Evolutionary conservation across 1,140 invertebrate genomes (phyloP).

Genomic region (Platyura marginata): DNA sequence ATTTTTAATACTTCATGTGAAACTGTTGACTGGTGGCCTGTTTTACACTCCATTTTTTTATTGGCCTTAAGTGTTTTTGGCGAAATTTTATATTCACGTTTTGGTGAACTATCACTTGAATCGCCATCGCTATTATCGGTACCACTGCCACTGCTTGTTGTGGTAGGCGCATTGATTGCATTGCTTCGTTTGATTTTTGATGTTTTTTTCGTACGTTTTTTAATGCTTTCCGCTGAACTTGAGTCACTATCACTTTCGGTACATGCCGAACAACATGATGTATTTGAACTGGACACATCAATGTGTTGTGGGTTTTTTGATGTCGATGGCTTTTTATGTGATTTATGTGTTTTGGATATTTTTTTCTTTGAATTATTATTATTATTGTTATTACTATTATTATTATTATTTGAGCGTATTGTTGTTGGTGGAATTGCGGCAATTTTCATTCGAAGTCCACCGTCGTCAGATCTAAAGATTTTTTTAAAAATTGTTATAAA

Average conservation of each 20-base stretch:
- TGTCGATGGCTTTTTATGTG: background rate
- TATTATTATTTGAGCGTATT: background rate
- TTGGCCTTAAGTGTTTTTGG: background rate
- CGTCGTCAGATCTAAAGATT: background rate
- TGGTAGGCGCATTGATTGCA: background rate
- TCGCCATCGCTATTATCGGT: background rate
- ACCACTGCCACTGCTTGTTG: background rate
- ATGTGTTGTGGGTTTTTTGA: background rate
- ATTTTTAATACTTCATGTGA: background rate
- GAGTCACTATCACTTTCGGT: background rate
- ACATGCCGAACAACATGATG: constrained; percentile 3
- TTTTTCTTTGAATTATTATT: constrained; percentile 1
- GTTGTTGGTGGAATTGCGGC: background rate
- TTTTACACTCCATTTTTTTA: background rate
- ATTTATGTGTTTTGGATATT: background rate
- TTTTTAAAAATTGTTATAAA: background rate
- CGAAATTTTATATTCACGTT: background rate
- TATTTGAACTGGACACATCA: background rate
- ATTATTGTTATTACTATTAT: background rate
- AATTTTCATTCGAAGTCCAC: constrained; percentile 5
- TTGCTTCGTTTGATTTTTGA: background rate
- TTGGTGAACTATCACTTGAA: constrained; percentile 1
- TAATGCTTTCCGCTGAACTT: background rate
- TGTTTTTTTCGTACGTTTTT: background rate
- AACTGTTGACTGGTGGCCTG: background rate